Evolutionary conservation across 1,140 invertebrate genomes (phyloP), one percentile per base, ranked within the genome.

Genomic region (Anastrepha obliqua): DNA sequence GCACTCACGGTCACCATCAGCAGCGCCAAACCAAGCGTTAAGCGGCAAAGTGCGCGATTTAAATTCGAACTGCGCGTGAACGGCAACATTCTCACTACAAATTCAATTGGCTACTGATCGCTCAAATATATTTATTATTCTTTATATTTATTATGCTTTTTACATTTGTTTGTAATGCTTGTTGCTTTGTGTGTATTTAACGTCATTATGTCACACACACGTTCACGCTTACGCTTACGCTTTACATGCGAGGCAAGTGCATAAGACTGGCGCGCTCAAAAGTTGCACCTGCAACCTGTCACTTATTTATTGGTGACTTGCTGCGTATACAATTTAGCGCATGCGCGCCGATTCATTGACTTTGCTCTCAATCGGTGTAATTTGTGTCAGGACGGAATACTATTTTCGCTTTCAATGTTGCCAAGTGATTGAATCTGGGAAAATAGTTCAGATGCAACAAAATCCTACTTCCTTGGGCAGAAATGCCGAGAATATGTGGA

Each of bases 41-140:
- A 58, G 9, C 3, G 20, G 74, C 74, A 55, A 81, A 81, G 5
- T 47, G n/a, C 51, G n/a, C 47, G 74, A 2, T 20, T 81, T n/a
- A 42, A 81, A 17, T 51, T 20, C 17, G n/a, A 55, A n/a, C n/a
- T 81, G 47, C 47, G 42, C n/a, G n/a, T 20, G 20, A 55, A 81
- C n/a, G 5, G n/a, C 74, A 20, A 81, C 74, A 81, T 81, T 81
- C 74, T 81, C 47, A 47, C 20, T 81, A 81, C 17, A 81, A 15
- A 81, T 55, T 81, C 74, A 42, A 81, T n/a, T 51, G 47, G 44
- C 74, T 81, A 81, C 74, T 81, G 74, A 81, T 20, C 74, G 74
- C 17, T 7, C 47, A 81, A 81, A n/a, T 3, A 29, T 20, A 47
- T 55, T 7, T 20, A 47, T 55, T 8, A 81, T 81, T 81, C 74